Conservation (phyloP, 2,797 vertebrate genomes). For the Rhynchonycteris naso region DNA sequence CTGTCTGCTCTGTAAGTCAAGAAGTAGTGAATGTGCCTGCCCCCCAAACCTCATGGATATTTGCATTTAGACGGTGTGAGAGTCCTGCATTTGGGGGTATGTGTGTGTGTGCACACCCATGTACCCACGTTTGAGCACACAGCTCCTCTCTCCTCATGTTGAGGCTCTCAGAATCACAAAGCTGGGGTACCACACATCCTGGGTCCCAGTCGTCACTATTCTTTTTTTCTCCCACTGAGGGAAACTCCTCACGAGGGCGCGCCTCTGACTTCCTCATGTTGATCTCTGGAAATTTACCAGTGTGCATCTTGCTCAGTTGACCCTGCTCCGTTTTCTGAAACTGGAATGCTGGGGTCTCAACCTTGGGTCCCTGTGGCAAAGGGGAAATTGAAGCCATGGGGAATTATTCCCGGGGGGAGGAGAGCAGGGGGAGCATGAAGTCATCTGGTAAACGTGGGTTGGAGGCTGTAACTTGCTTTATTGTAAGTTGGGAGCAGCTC, state of each 20-base stretch:
- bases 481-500: not conserved
- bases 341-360: not conserved
- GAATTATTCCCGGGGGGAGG: not conserved
- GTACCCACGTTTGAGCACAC: no score
- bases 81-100: not conserved
- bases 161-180: not conserved
- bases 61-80: not conserved
- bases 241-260: not conserved
- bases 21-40: not conserved
- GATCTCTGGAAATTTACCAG: not conserved
- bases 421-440: not conserved
- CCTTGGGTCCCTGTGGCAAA: not conserved
- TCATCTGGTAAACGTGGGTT: not conserved
- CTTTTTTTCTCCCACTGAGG: not conserved
- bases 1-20: not conserved
- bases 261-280: not conserved
- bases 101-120: accelerated
- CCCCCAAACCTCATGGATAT: not conserved
- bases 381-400: not conserved
- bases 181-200: accelerated
- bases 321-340: not conserved
- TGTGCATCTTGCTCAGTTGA: not conserved
- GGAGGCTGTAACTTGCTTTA: not conserved
- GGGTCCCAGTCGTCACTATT: accelerated
- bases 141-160: not conserved